Conservation (phyloP, 2,888 invertebrate species). For the Hartigia nigra region DNA sequence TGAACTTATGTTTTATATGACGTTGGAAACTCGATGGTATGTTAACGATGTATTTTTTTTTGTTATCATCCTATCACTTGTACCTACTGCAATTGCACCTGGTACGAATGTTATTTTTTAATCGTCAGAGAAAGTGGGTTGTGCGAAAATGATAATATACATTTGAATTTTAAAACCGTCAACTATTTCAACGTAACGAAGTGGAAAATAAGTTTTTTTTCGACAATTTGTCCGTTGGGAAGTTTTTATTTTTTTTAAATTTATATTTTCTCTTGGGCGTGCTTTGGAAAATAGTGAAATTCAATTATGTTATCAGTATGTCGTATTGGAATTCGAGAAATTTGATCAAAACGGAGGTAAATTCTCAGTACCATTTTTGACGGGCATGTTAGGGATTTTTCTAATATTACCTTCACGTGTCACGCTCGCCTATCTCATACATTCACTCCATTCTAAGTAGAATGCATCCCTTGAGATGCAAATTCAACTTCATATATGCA, state of each 20-base stretch:
- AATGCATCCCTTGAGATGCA: constrained; percentile 3
- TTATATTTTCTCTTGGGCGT: not conserved
- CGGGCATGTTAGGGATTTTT: not conserved
- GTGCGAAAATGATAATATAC: not conserved
- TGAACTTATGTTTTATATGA: not conserved
- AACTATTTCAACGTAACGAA: not conserved
- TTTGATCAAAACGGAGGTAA: not conserved
- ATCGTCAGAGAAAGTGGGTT: not conserved
- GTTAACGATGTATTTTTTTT: no score
- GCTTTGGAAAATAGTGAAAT: not conserved
- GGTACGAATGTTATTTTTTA: not conserved
- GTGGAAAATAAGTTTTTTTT: not conserved
- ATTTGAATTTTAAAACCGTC: not conserved
- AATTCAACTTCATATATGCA: constrained; percentile 6
- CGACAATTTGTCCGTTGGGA: not conserved
- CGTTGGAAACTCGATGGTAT: not conserved
- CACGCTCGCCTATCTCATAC: not conserved
- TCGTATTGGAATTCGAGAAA: not conserved
- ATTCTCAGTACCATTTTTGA: not conserved
- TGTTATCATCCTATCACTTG: not conserved
- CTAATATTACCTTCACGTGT: not conserved
- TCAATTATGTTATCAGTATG: not conserved
- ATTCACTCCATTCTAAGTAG: not conserved
- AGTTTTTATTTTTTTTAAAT: not conserved
- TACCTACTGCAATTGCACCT: not conserved